Conservation (phyloP, 2,113 vertebrate genomes). For the Aptenodytes patagonicus region DNA sequence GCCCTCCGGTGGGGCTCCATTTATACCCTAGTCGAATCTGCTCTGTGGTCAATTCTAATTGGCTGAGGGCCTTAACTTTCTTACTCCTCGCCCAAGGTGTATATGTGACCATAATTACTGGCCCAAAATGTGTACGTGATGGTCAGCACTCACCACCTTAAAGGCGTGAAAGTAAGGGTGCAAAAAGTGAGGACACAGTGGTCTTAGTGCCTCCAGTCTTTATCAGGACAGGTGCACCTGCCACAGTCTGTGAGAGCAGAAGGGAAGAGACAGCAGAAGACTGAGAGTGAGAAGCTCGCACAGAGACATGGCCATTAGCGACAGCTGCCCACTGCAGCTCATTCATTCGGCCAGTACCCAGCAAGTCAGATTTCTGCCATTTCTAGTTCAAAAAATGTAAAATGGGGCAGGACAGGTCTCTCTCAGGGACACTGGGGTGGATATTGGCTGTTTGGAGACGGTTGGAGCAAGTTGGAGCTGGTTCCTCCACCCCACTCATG, state of each 20-base stretch:
- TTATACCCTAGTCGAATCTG: too few relatives aligned
- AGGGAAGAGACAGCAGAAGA: neutral
- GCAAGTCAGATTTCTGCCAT: neutral
- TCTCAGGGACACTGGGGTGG: fast-evolving
- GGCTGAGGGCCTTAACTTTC: too few relatives aligned
- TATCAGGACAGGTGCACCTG: too few relatives aligned
- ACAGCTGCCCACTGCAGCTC: neutral
- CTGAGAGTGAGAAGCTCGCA: neutral
- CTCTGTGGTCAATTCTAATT: too few relatives aligned
- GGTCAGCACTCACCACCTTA: too few relatives aligned
- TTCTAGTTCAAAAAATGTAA: neutral
- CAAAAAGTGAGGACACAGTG: too few relatives aligned
- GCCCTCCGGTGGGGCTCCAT: too few relatives aligned
- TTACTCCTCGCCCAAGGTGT: too few relatives aligned
- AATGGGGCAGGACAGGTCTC: neutral
- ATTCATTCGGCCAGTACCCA: neutral
- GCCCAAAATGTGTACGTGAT: too few relatives aligned
- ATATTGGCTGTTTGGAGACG: neutral
- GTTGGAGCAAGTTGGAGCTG: neutral
- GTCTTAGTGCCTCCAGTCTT: too few relatives aligned
- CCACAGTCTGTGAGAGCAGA: neutral
- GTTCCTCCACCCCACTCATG: neutral
- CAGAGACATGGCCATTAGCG: fast-evolving
- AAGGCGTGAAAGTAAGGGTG: too few relatives aligned
- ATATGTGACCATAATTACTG: too few relatives aligned